phyloP scores from a whole-genome alignment of 2,888 invertebrate species.

The Orthosia gracilis region DNA sequence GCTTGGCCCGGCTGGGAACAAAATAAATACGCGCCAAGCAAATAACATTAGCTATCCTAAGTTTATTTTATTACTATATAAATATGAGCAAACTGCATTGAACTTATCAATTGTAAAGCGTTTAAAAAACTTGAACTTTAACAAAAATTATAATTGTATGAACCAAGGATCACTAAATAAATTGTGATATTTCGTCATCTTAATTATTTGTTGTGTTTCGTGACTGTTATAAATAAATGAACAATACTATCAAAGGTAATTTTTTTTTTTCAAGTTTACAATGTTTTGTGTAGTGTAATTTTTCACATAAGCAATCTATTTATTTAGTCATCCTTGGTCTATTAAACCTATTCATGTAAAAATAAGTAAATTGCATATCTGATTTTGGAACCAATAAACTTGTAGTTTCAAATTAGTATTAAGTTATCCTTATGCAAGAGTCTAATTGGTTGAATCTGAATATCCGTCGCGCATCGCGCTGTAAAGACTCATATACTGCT shows the following conservation, averaged over 20 bases:
- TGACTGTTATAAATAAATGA: background rate
- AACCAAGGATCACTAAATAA: slow-evolving; percentile 16
- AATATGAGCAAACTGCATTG: slow-evolving; percentile 40
- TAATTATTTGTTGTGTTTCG: background rate
- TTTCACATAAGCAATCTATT: background rate
- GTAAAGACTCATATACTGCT: background rate
- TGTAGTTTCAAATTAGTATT: background rate
- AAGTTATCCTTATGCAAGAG: background rate
- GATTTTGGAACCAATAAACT: slow-evolving; percentile 28
- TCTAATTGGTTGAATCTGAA: no score
- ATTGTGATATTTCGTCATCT: background rate
- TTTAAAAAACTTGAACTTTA: slow-evolving; percentile 16
- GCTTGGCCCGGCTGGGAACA: slow-evolving; percentile 87
- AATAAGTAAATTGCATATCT: slow-evolving; percentile 20
- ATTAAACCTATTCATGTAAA: slow-evolving; percentile 8
- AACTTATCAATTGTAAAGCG: slow-evolving; percentile 29
- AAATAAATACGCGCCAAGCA: slow-evolving; percentile 86
- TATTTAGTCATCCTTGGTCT: slow-evolving; percentile 33
- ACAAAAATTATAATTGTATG: background rate
- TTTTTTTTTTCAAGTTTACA: no score
- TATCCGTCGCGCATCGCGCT: no score
- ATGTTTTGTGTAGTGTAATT: background rate
- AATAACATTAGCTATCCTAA: slow-evolving; percentile 75
- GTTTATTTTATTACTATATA: slow-evolving; percentile 32
- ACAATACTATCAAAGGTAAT: background rate